Percentiles rank a stretch among this genome's conserved stretches.
Conservation (phyloP, 2,797 vertebrate species). For the Crax fasciolata region DNA sequence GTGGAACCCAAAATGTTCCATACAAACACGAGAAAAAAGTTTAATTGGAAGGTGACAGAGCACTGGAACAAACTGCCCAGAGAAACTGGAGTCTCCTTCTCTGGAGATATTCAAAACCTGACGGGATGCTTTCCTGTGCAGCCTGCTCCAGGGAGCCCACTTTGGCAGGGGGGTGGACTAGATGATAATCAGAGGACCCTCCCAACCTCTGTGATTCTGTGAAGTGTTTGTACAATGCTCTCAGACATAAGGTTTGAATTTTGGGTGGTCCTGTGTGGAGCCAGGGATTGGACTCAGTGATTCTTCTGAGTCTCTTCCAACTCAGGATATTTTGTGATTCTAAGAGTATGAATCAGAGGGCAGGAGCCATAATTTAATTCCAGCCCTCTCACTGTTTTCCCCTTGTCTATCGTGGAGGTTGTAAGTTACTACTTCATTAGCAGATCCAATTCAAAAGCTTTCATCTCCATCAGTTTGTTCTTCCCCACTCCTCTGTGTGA, state of each 20-base stretch:
- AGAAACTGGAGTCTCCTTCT: no score
- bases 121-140: no score
- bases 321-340: not conserved
- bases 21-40: no score
- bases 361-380: not conserved
- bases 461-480: accelerated
- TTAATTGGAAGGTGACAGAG: no score
- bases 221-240: not conserved
- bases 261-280: not conserved
- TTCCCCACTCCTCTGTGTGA: not conserved
- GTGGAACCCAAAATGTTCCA: no score
- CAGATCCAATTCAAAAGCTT: not conserved
- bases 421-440: not conserved
- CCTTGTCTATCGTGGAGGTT: accelerated
- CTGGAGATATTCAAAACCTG: no score
- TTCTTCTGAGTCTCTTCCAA: not conserved
- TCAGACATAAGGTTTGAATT: not conserved
- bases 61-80: no score
- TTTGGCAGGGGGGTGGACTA: no score
- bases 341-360: not conserved
- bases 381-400: not conserved
- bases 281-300: not conserved
- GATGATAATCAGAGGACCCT: no score
- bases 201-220: no score
- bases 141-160: no score